These are phyloP conservation scores for Spodoptera litura DNA, from an alignment of 1,140 invertebrate species.

Conservation along the genomic window DNA sequence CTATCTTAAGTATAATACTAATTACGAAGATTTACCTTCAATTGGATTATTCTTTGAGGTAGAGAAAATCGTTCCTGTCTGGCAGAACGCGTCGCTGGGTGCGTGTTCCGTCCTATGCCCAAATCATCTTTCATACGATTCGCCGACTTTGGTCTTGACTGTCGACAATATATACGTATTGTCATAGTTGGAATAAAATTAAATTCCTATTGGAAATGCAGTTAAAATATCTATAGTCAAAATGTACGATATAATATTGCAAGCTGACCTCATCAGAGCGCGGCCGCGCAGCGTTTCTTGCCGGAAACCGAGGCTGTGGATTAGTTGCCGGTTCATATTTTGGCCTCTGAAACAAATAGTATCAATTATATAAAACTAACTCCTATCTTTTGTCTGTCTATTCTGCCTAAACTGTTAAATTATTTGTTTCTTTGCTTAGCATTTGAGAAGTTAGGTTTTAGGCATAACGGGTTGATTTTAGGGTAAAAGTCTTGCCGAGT, in stretches of 20 bases:
- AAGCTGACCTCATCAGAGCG: slow-evolving; percentile 41
- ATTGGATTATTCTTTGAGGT: slow-evolving; percentile 50
- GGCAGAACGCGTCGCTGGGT: slow-evolving; percentile 36
- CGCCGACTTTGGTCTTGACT: slow-evolving; percentile 61
- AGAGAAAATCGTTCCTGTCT: slow-evolving; percentile 50
- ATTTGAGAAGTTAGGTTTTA: too few species aligned
- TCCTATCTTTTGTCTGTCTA: too few species aligned
- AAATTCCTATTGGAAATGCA: neutral
- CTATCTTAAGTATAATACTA: too few species aligned
- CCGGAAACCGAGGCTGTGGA: slow-evolving; percentile 30
- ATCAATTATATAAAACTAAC: too few species aligned
- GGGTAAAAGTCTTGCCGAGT: too few species aligned
- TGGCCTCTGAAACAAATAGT: slow-evolving; percentile 47
- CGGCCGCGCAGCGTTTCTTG: slow-evolving; percentile 1
- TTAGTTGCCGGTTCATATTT: slow-evolving; percentile 39
- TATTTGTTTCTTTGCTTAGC: too few species aligned
- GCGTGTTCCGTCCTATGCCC: slow-evolving; percentile 24
- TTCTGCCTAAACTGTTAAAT: too few species aligned
- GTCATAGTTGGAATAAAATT: neutral
- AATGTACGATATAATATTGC: neutral
- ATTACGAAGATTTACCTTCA: neutral
- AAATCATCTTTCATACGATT: slow-evolving; percentile 56
- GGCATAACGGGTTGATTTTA: too few species aligned
- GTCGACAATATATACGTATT: slow-evolving; percentile 9
- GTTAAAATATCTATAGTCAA: neutral